These are phyloP conservation scores for Mus caroli DNA, from an alignment of 2,797 vertebrate species.

Conservation along the genomic window DNA sequence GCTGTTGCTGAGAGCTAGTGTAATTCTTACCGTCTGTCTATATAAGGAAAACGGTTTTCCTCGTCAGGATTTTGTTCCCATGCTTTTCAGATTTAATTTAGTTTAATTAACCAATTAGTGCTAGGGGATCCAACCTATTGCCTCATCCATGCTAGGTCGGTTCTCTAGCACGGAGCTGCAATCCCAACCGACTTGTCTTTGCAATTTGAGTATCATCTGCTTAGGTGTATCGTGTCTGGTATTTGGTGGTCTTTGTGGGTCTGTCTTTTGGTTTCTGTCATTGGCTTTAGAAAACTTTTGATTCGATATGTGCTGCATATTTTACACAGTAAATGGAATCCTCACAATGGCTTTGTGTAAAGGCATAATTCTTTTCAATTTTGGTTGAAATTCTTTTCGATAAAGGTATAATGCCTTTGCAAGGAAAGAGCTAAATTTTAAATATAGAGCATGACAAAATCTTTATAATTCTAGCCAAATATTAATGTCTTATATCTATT, in stretches of 20 bases:
- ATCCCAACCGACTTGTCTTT: background rate
- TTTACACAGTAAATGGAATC: background rate
- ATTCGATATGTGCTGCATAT: background rate
- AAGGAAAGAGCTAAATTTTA: slow-evolving; percentile 37
- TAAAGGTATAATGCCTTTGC: background rate
- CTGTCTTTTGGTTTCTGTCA: slow-evolving; percentile 16
- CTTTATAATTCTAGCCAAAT: background rate
- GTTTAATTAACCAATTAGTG: background rate
- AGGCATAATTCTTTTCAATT: background rate
- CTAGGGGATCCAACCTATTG: background rate
- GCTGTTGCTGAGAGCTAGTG: background rate
- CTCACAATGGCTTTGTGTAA: background rate
- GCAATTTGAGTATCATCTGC: background rate
- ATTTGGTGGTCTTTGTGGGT: background rate
- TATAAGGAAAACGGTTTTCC: background rate
- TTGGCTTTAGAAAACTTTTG: slow-evolving; percentile 8
- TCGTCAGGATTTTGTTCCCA: background rate
- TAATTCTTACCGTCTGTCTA: background rate
- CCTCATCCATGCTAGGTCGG: background rate
- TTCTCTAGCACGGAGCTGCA: background rate
- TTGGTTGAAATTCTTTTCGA: background rate
- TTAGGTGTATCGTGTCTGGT: background rate
- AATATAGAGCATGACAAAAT: background rate
- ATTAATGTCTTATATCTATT: slow-evolving; percentile 2
- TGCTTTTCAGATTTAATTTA: background rate